These are phyloP conservation scores for Machaerirhynchus nigripectus DNA, from an alignment of 2,113 vertebrate species.

Conservation along the genomic window DNA sequence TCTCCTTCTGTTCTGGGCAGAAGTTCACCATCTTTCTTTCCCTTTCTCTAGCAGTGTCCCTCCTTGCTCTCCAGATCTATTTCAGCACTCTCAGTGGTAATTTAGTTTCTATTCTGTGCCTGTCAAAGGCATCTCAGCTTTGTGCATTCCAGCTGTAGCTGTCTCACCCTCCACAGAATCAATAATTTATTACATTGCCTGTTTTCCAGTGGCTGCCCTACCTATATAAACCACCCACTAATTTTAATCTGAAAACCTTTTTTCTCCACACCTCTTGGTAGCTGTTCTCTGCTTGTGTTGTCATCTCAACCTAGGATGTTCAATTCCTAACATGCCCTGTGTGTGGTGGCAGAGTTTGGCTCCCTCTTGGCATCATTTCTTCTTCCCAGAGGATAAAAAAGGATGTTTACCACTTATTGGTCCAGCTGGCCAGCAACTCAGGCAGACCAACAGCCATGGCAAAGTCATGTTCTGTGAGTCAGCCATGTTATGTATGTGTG, in stretches of 20 bases:
- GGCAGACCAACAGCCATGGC: not conserved
- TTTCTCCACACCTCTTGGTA: not conserved
- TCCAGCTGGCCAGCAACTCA: not conserved
- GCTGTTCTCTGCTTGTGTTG: not conserved
- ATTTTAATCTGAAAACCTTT: not conserved
- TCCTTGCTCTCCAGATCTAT: not conserved
- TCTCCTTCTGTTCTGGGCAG: not conserved
- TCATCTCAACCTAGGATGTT: not conserved
- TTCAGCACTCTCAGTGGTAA: not conserved
- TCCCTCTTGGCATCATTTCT: not conserved
- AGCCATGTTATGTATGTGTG: fast-evolving
- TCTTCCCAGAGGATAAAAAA: not conserved
- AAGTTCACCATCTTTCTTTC: not conserved
- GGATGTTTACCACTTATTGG: not conserved
- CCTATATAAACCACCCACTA: not conserved
- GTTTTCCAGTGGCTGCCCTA: not conserved
- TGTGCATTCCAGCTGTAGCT: not conserved
- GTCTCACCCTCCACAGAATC: not conserved
- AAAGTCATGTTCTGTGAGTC: not conserved
- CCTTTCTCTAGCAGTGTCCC: not conserved
- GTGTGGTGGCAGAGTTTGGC: not conserved
- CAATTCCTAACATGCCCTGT: not conserved
- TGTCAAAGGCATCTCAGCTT: not conserved
- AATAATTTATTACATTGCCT: not conserved
- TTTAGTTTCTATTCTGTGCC: not conserved